A percentile compares a stretch with the other conserved stretches of the same genome.
These are phyloP conservation scores for Hirundichthys speculiger DNA, from an alignment of 2,113 vertebrate species.

Conservation along the genomic window DNA sequence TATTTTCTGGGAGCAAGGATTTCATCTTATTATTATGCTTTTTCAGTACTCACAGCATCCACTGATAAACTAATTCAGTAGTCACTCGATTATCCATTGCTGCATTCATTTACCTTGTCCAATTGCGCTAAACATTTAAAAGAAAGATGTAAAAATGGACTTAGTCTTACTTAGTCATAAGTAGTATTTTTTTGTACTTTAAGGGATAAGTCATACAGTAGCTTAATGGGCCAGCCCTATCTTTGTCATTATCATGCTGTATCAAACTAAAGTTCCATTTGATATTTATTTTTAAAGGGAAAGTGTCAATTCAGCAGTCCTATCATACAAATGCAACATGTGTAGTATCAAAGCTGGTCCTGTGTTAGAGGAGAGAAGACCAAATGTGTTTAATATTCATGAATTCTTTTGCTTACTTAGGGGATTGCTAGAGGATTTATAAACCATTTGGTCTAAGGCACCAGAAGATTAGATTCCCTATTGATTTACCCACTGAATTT, in stretches of 20 bases:
- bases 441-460: slow-evolving; percentile 62
- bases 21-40: slow-evolving; percentile 33
- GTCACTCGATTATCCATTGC: slow-evolving; percentile 27
- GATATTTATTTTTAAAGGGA: slow-evolving; percentile 66
- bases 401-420: slow-evolving; percentile 58
- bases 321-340: slow-evolving; percentile 41
- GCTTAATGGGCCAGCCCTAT: slow-evolving; percentile 2
- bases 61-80: slow-evolving; percentile 41
- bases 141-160: not conserved
- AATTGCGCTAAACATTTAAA: slow-evolving; percentile 12
- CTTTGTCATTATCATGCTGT: slow-evolving; percentile 31
- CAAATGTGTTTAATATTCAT: slow-evolving; percentile 65
- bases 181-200: slow-evolving; percentile 11
- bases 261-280: slow-evolving; percentile 60
- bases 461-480: slow-evolving; percentile 57
- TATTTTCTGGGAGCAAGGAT: slow-evolving; percentile 47
- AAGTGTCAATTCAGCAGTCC: slow-evolving; percentile 66
- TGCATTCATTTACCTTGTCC: slow-evolving; percentile 27
- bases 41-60: slow-evolving; percentile 13
- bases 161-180: slow-evolving; percentile 1
- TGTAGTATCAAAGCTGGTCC: slow-evolving; percentile 58
- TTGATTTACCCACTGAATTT: slow-evolving; percentile 61
- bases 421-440: slow-evolving; percentile 64
- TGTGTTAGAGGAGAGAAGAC: slow-evolving; percentile 52
- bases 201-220: not conserved